phyloP scores from a whole-genome alignment of 2,888 invertebrate species.

The Standfussiana lucernea region DNA sequence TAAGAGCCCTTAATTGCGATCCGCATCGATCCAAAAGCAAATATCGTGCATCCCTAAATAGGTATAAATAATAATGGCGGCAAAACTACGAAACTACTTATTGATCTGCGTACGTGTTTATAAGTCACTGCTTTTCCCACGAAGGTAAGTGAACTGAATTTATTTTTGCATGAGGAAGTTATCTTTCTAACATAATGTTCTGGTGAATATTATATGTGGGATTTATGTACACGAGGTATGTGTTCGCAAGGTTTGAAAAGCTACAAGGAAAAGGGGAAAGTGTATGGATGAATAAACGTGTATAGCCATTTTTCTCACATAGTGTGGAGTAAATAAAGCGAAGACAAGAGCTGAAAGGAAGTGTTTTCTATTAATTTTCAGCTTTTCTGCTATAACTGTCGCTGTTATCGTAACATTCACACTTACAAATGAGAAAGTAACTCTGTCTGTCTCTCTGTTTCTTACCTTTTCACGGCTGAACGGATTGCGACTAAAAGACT shows the following conservation, averaged over 20 bases:
- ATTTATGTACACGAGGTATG: slow-evolving; percentile 48
- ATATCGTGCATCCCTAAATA: background rate
- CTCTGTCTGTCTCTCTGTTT: background rate
- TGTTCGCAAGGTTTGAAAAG: slow-evolving; percentile 28
- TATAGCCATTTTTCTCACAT: background rate
- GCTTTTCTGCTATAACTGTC: background rate
- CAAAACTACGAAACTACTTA: slow-evolving; percentile 50
- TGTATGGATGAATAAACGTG: slow-evolving; percentile 26
- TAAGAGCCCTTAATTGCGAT: background rate
- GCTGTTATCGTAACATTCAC: background rate
- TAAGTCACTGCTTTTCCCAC: slow-evolving; percentile 62
- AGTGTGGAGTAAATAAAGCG: background rate
- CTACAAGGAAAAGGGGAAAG: slow-evolving; percentile 21
- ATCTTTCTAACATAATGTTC: slow-evolving; percentile 55
- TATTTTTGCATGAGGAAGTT: slow-evolving; percentile 53
- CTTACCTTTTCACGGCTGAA: background rate
- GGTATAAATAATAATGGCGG: slow-evolving; percentile 55
- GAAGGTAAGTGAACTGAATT: slow-evolving; percentile 58
- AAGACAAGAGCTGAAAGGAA: background rate
- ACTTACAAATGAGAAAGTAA: background rate
- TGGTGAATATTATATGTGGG: slow-evolving; percentile 41
- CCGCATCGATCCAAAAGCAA: background rate
- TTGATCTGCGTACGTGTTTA: slow-evolving; percentile 56
- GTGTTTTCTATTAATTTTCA: background rate
- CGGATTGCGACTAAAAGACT: background rate